Percentiles rank a stretch among this genome's conserved stretches.
Evolutionary conservation across 2,797 vertebrate genomes (phyloP).

Genomic region (Poeciliopsis turneri): DNA sequence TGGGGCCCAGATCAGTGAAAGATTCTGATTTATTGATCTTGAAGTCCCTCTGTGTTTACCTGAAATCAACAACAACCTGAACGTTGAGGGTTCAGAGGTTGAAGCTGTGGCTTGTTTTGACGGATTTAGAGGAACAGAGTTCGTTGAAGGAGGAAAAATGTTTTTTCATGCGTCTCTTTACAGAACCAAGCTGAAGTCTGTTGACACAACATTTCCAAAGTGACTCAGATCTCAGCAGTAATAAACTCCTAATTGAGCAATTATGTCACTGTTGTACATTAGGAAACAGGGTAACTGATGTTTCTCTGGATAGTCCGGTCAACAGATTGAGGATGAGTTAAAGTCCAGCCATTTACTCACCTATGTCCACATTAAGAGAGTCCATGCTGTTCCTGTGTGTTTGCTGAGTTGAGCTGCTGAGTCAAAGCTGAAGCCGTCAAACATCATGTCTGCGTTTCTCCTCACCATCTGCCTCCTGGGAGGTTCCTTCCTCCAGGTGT

Average conservation of each 20-base stretch:
- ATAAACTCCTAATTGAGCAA: background rate
- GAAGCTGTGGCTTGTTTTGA: conserved; percentile 21
- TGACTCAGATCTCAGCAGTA: background rate
- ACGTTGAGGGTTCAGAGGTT: conserved; percentile 20
- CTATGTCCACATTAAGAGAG: background rate
- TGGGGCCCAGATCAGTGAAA: background rate
- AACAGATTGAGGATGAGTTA: background rate
- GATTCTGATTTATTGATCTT: conserved; percentile 11
- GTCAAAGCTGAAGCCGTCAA: conserved; percentile 38
- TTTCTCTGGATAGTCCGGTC: background rate
- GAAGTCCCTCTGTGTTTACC: conserved; percentile 28
- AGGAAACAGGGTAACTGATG: background rate
- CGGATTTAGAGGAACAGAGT: conserved; percentile 41
- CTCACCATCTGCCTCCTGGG: conserved; percentile 41
- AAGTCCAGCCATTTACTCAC: background rate
- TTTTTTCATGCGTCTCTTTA: conserved; percentile 3
- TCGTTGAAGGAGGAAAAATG: background rate
- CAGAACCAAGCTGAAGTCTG: background rate
- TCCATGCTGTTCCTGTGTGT: background rate
- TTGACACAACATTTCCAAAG: background rate
- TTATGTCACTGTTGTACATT: background rate
- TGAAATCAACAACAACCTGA: conserved; percentile 14
- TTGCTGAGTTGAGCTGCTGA: background rate
- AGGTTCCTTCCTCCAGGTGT: conserved; percentile 51
- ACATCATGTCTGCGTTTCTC: conserved; percentile 57